Evolutionary conservation across 2,888 invertebrate species (phyloP), one percentile per base, ranked within the genome.

Genomic region (Dynastes tityus): DNA sequence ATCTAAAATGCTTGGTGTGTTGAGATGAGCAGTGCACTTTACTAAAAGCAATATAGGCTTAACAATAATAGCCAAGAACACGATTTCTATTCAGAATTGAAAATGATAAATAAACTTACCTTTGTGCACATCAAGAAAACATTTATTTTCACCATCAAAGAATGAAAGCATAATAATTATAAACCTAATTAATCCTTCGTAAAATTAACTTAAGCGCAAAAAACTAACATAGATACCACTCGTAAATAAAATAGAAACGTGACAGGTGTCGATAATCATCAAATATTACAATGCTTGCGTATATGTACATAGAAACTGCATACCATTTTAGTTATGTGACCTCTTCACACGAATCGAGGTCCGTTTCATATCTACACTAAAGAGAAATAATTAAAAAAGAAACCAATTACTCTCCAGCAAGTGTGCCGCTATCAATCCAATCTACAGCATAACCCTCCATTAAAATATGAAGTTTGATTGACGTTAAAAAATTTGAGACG

Each of bases 401-500:
- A 64, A 53, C 51, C 53, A 55, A 75, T 63, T 29, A 27, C 49
- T 80, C 76, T 80, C 70, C 68, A 63, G 78, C 63, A 83, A 82
- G 80, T 81, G 22, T 13, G n/a, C 16, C 22, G 55, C 55, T 55
- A 55, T 55, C 55, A 55, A 55, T 16, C 55, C n/a, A 16, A 5
- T 55, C 55, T 16, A 40, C 40, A 4, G 40, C 40, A 9, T 55
- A 55, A 55, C 55, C 55, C 5, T n/a, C 55, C 40, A 40, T 84
- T 84, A 84, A 83, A 82, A 81, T 81, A 82, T 83, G 82, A 83
- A 81, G 78, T 79, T 79, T 81, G 81, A 83, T 79, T 82, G 83
- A 82, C 82, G 82, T 82, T 79, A 73, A 76, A 79, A 81, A 83
- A 82, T 53, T 82, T 80, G 78, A 81, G 81, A 75, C 80, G 82